A percentile compares a stretch with the other conserved stretches of the same genome.
phyloP scores from a whole-genome alignment of 2,888 invertebrate genomes.

The Odontocerum albicorne region DNA sequence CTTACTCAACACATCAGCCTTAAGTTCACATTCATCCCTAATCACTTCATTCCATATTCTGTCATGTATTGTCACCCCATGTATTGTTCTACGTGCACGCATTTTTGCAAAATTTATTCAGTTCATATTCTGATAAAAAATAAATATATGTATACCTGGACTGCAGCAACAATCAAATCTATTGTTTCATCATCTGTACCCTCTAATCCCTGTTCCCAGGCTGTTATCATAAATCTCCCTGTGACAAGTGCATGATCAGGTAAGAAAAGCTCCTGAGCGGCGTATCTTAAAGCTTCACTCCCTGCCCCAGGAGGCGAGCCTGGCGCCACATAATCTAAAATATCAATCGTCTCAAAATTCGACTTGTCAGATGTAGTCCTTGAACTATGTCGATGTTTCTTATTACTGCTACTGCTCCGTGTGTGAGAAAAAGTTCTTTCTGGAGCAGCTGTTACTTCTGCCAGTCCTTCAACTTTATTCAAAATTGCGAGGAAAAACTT shows the following conservation, averaged over 20 bases:
- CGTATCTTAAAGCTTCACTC: slow-evolving; percentile 48
- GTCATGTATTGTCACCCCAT: too few relatives aligned
- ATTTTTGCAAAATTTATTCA: too few relatives aligned
- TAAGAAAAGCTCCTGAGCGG: slow-evolving; percentile 72
- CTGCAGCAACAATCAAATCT: slow-evolving; percentile 78
- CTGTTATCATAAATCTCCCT: slow-evolving; percentile 80
- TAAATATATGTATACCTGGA: slow-evolving; percentile 57
- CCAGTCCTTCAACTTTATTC: slow-evolving; percentile 62
- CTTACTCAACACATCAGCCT: too few relatives aligned
- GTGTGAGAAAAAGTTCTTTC: slow-evolving; percentile 26
- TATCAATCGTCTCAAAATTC: slow-evolving; percentile 62
- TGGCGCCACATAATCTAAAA: slow-evolving; percentile 60
- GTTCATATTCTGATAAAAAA: too few relatives aligned
- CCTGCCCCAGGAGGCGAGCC: slow-evolving; percentile 57
- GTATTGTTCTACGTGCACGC: too few relatives aligned
- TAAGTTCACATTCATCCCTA: too few relatives aligned
- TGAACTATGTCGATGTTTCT: slow-evolving; percentile 54
- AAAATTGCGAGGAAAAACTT: slow-evolving; percentile 79
- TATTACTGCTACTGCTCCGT: slow-evolving; percentile 42
- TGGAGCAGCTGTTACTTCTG: slow-evolving; percentile 36
- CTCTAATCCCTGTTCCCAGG: slow-evolving; percentile 87
- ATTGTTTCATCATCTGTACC: slow-evolving; percentile 84
- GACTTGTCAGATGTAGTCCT: slow-evolving; percentile 58
- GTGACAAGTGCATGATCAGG: slow-evolving; percentile 84
- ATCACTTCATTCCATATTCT: too few relatives aligned